Evolutionary conservation across 1,140 invertebrate genomes (phyloP).

Genomic region (Drosophila athabasca): DNA sequence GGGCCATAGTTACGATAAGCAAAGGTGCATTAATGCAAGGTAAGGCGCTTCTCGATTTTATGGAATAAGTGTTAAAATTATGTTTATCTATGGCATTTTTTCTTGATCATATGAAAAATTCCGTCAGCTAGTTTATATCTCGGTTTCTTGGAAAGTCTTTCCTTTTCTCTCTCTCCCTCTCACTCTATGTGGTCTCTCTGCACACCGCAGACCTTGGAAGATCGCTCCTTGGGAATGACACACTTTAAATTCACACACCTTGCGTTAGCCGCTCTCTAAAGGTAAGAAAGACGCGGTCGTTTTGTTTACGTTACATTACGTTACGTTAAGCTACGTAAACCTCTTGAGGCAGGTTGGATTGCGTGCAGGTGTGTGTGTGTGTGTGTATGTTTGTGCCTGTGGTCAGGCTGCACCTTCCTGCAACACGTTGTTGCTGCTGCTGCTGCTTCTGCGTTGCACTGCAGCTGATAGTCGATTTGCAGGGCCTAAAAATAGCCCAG

Average conservation of each 20-base stretch:
- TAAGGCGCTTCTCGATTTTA: constrained; percentile 1
- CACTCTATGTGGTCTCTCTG: too few species aligned
- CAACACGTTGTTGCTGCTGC: constrained; percentile 43
- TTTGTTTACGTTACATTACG: constrained; percentile 39
- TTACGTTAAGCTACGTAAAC: constrained; percentile 39
- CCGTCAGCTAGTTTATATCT: too few species aligned
- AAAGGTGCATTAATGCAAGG: constrained; percentile 6
- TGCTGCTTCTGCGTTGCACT: constrained; percentile 3
- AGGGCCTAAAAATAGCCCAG: constrained; percentile 64
- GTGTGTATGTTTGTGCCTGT: constrained; percentile 33
- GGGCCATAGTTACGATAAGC: not conserved
- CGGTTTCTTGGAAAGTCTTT: too few species aligned
- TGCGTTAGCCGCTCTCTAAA: not conserved
- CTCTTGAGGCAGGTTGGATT: constrained; percentile 65
- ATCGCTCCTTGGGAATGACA: too few species aligned
- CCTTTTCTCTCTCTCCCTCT: too few species aligned
- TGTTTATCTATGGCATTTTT: too few species aligned
- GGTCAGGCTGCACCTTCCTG: constrained; percentile 58
- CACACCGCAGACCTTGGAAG: too few species aligned
- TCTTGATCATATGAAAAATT: too few species aligned
- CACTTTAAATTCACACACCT: too few species aligned
- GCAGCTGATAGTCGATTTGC: constrained; percentile 36
- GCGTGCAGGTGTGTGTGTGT: constrained; percentile 12
- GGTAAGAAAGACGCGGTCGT: constrained; percentile 5
- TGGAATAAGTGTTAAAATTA: not conserved